Evolutionary conservation across 1,140 invertebrate genomes (phyloP).

Genomic region (Kradibia gibbosae): DNA sequence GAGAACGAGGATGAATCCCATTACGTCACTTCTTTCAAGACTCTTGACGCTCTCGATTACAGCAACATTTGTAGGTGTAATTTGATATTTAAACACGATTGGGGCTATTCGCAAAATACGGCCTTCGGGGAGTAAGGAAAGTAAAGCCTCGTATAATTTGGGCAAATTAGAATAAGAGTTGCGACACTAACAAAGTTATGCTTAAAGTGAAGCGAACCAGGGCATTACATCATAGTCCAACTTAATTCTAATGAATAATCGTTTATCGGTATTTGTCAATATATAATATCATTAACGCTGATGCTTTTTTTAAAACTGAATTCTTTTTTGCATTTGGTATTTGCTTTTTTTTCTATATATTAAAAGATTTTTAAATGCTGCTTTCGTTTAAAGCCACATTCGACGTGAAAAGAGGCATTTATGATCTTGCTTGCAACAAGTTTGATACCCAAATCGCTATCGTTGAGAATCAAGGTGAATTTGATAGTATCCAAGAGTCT

Average conservation of each 20-base stretch:
- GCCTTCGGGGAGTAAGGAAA: too few species aligned
- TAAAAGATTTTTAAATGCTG: too few species aligned
- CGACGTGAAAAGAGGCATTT: constrained; percentile 89
- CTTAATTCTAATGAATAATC: too few species aligned
- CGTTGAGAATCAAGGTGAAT: constrained; percentile 86
- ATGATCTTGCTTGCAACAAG: constrained; percentile 81
- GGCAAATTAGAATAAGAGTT: not conserved
- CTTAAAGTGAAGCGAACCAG: too few species aligned
- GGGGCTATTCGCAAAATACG: not conserved
- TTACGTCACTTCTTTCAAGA: constrained; percentile 93
- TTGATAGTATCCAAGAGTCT: constrained; percentile 85
- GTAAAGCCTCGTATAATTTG: not conserved
- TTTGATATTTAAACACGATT: not conserved
- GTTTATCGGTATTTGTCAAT: too few species aligned
- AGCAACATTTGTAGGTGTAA: constrained; percentile 84
- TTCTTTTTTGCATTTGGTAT: too few species aligned
- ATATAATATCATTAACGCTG: not conserved
- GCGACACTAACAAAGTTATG: too few species aligned
- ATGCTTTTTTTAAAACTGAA: not conserved
- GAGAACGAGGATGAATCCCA: constrained; percentile 78
- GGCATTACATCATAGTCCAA: too few species aligned
- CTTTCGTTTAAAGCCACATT: constrained; percentile 80
- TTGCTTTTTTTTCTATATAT: too few species aligned
- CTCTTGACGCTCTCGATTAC: constrained; percentile 94
- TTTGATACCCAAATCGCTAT: constrained; percentile 86